phyloP scores from a whole-genome alignment of 2,888 invertebrate genomes.

The Noctua comes region DNA sequence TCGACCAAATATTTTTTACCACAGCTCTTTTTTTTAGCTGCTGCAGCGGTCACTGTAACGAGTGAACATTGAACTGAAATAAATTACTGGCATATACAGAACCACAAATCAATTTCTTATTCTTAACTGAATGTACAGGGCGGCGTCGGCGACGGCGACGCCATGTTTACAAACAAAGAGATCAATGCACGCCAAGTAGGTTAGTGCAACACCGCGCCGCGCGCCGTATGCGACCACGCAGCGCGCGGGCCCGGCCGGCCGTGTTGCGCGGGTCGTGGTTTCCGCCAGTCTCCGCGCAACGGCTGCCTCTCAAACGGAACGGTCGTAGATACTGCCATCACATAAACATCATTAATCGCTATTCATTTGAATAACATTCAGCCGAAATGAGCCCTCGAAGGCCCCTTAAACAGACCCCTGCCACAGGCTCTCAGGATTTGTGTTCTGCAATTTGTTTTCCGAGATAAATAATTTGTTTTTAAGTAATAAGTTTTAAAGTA shows the following conservation, averaged over 20 bases:
- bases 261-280: slow-evolving; percentile 89
- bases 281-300: slow-evolving; percentile 73
- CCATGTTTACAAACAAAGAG: slow-evolving; percentile 91
- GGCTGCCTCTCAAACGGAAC: slow-evolving; percentile 59
- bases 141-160: slow-evolving; percentile 76
- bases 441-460: slow-evolving; percentile 13
- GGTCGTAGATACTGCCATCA: slow-evolving; percentile 32
- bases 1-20: slow-evolving; percentile 39
- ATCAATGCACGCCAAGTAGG: slow-evolving; percentile 90
- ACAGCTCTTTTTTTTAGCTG: slow-evolving; percentile 17
- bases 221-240: slow-evolving; percentile 73
- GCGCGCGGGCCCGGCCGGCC: slow-evolving; percentile 72
- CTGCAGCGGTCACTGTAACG: slow-evolving; percentile 54
- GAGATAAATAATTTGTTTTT: slow-evolving; percentile 23
- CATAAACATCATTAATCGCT: slow-evolving; percentile 42
- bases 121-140: slow-evolving; percentile 66
- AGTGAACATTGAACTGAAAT: slow-evolving; percentile 48
- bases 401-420: slow-evolving; percentile 4
- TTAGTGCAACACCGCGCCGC: slow-evolving; percentile 82
- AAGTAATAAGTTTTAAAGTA: neutral
- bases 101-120: slow-evolving; percentile 63
- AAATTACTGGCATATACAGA: slow-evolving; percentile 57
- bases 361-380: slow-evolving; percentile 37
- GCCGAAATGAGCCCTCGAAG: slow-evolving; percentile 7
- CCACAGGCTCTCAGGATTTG: slow-evolving; percentile 7